Evolutionary conservation across 92 coral and sea anemone genomes (phyloP).

Genomic region (Pocillopora grandis): DNA sequence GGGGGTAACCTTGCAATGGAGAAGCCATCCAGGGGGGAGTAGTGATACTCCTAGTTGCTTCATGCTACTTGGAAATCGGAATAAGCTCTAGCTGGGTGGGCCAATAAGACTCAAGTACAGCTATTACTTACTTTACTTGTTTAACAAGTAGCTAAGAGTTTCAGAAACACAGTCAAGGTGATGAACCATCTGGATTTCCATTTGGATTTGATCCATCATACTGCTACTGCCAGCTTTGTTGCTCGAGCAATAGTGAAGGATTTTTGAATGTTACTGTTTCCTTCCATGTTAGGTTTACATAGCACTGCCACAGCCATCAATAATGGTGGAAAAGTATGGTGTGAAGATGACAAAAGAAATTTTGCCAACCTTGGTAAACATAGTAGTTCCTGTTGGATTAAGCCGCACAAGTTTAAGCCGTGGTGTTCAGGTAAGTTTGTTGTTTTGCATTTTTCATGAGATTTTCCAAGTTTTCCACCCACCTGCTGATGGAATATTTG

Average conservation of each 20-base stretch:
- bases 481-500: too few species aligned
- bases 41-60: too few species aligned
- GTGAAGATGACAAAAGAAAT: conserved; percentile 30
- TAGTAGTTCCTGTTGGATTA: conserved; percentile 70
- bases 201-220: neutral
- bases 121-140: too few species aligned
- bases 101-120: too few species aligned
- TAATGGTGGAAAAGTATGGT: conserved; percentile 48
- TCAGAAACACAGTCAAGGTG: too few species aligned
- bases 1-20: too few species aligned
- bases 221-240: neutral
- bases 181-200: too few species aligned
- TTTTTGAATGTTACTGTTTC: neutral
- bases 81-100: too few species aligned
- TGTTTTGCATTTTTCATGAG: neutral
- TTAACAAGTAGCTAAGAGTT: too few species aligned
- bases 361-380: conserved; percentile 40
- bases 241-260: neutral
- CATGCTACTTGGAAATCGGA: too few species aligned
- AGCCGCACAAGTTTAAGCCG: conserved; percentile 70
- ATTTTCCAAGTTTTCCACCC: too few species aligned
- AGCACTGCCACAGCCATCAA: conserved; percentile 69
- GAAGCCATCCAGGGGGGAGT: too few species aligned
- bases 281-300: conserved; percentile 53
- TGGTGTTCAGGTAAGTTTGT: conserved; percentile 74